These are phyloP conservation scores for Caenorhabditis sp. DNA, from an alignment of 2,888 invertebrate genomes.

Conservation along the genomic window DNA sequence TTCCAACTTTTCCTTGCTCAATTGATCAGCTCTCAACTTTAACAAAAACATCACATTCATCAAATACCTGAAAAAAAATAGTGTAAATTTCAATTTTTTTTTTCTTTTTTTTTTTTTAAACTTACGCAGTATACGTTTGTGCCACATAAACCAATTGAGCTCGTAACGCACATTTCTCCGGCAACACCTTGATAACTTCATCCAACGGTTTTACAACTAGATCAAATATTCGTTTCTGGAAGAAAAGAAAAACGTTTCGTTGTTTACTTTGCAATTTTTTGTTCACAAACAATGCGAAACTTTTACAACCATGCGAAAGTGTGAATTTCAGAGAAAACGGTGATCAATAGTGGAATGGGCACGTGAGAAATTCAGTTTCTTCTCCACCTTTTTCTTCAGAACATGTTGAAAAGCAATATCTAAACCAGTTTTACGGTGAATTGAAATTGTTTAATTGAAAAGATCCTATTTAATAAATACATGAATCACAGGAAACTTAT, in stretches of 20 bases:
- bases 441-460: too few species aligned
- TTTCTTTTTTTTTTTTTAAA: slow-evolving; percentile 1
- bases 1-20: slow-evolving; percentile 74
- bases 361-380: not conserved
- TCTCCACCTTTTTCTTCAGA: too few species aligned
- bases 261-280: not conserved
- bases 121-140: slow-evolving; percentile 52
- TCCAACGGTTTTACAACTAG: slow-evolving; percentile 50
- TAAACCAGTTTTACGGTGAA: too few species aligned
- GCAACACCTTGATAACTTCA: slow-evolving; percentile 38
- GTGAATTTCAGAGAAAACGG: not conserved
- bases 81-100: too few species aligned
- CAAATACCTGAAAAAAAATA: slow-evolving; percentile 80
- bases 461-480: too few species aligned
- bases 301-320: not conserved
- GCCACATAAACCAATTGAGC: slow-evolving; percentile 42
- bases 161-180: slow-evolving; percentile 39
- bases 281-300: not conserved
- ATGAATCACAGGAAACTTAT: not conserved
- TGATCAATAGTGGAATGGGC: not conserved
- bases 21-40: slow-evolving; percentile 81
- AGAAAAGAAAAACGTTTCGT: not conserved
- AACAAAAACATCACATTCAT: slow-evolving; percentile 87
- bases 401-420: too few species aligned
- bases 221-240: slow-evolving; percentile 37